Evolutionary conservation across 2,113 vertebrate genomes (phyloP).

Genomic region (Baryphthengus martii): DNA sequence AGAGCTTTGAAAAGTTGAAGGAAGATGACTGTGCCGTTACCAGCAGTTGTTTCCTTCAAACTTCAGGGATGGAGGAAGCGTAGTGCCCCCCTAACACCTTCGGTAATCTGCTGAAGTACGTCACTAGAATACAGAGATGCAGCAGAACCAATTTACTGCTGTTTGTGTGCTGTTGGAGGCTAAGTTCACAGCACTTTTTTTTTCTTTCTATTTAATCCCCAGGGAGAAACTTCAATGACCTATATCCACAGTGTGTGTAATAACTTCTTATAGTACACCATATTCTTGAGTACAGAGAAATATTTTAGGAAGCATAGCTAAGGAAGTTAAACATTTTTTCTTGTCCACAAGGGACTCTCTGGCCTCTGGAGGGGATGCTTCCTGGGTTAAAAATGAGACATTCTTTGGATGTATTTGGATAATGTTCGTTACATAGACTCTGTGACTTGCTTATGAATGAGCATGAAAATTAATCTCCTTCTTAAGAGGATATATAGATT

Average conservation of each 20-base stretch:
- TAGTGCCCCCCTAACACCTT: not conserved
- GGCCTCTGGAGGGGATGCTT: not conserved
- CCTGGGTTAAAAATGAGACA: not conserved
- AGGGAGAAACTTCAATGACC: not conserved
- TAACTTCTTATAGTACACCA: not conserved
- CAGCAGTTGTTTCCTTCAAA: not conserved
- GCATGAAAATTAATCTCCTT: constrained; percentile 32
- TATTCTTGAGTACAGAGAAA: not conserved
- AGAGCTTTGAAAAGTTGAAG: not conserved
- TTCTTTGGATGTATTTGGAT: not conserved
- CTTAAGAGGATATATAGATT: constrained; percentile 35
- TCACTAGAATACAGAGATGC: not conserved
- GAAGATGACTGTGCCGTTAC: not conserved
- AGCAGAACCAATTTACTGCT: not conserved
- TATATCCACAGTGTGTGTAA: not conserved
- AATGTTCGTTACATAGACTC: not conserved
- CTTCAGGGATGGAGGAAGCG: not conserved
- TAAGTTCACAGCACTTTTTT: not conserved
- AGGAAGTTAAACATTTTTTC: not conserved
- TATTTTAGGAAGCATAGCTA: constrained; percentile 14
- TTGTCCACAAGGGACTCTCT: not conserved
- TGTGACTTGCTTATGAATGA: constrained; percentile 38
- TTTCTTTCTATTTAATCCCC: not conserved
- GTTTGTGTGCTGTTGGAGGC: not conserved
- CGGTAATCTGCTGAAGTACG: not conserved